These are phyloP conservation scores for Apocheima hispidaria DNA, from an alignment of 2,888 invertebrate species.

Conservation along the genomic window DNA sequence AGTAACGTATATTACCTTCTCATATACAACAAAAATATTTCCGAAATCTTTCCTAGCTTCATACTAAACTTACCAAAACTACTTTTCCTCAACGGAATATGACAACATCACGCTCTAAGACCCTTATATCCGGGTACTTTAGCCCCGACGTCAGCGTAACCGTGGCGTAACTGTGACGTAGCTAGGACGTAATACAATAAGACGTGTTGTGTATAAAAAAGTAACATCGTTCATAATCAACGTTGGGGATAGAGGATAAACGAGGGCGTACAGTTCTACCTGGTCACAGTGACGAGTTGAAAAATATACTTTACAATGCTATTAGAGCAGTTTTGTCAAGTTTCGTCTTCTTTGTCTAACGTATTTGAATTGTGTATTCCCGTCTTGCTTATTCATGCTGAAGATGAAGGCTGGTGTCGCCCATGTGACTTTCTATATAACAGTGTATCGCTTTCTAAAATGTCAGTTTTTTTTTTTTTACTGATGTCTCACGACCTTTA, in stretches of 20 bases:
- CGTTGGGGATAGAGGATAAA: constrained; percentile 35
- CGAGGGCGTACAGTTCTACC: constrained; percentile 34
- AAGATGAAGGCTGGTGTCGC: too few relatives aligned
- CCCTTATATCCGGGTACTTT: constrained; percentile 22
- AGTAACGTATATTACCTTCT: neutral
- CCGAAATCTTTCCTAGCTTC: constrained; percentile 11
- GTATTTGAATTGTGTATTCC: too few relatives aligned
- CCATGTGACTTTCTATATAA: too few relatives aligned
- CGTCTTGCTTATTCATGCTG: too few relatives aligned
- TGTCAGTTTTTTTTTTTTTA: too few relatives aligned
- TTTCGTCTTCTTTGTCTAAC: too few relatives aligned
- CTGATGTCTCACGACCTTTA: too few relatives aligned
- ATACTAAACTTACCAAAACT: constrained; percentile 27
- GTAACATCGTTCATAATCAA: constrained; percentile 50
- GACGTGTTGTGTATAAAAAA: constrained; percentile 43
- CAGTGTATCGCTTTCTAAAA: too few relatives aligned
- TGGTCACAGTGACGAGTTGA: constrained; percentile 37
- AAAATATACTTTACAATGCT: too few relatives aligned
- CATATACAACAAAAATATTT: constrained; percentile 22
- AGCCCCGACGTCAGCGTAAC: constrained; percentile 12
- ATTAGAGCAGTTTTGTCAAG: too few relatives aligned
- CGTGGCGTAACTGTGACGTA: constrained; percentile 30
- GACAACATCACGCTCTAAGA: constrained; percentile 25
- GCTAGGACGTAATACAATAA: constrained; percentile 44
- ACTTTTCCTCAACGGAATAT: constrained; percentile 28